phyloP scores from a whole-genome alignment of 2,113 vertebrate genomes.

The Actenoides hombroni region DNA sequence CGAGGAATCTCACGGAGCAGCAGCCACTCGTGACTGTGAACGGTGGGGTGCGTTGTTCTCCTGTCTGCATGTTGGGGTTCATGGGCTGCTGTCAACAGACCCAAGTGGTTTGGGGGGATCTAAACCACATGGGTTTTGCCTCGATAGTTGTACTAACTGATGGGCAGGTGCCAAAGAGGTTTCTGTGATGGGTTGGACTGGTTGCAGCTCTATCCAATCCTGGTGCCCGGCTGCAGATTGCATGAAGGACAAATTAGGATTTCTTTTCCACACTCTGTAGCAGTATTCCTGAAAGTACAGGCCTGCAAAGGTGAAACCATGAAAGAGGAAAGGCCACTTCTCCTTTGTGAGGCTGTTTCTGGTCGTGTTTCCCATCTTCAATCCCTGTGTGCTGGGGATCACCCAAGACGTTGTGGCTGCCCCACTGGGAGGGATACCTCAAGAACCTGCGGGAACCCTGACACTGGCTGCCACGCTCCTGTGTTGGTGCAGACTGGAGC shows the following conservation, averaged over 20 bases:
- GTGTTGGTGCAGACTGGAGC: accelerated
- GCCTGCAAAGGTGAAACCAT: not conserved
- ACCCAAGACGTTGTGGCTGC: not conserved
- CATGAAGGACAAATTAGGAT: not conserved
- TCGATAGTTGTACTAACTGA: not conserved
- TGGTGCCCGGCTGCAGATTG: not conserved
- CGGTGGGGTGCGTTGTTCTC: accelerated
- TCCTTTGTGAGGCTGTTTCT: not conserved
- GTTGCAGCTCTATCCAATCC: not conserved
- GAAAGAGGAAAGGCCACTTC: not conserved
- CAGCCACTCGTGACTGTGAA: not conserved
- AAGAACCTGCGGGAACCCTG: accelerated
- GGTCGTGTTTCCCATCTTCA: not conserved
- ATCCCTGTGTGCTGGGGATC: accelerated
- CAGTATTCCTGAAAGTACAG: accelerated
- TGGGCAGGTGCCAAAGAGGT: not conserved
- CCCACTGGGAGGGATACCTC: not conserved
- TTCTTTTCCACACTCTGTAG: not conserved
- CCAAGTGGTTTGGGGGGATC: not conserved
- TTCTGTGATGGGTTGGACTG: not conserved
- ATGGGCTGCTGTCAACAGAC: not conserved
- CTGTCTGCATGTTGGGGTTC: not conserved
- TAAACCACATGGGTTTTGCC: not conserved
- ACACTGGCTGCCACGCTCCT: not conserved
- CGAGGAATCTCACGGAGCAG: accelerated